A percentile compares a stretch with the other conserved stretches of the same genome.
phyloP scores from a whole-genome alignment of 2,113 vertebrate species.

The Ciconia stormi region DNA sequence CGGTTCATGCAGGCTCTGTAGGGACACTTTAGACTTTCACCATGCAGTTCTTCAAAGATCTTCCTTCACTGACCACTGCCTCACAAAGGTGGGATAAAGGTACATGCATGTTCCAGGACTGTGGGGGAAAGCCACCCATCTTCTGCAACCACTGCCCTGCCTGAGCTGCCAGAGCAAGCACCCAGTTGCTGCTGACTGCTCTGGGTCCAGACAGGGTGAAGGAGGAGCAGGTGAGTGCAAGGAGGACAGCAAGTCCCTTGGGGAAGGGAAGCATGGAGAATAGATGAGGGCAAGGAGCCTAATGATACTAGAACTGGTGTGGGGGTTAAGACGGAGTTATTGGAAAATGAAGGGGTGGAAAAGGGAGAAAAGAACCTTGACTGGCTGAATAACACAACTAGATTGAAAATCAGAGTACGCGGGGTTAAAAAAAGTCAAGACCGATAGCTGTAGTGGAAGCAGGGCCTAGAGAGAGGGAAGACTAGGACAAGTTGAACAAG shows the following conservation, averaged over 20 bases:
- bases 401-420: not conserved
- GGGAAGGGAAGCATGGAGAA: not conserved
- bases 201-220: not conserved
- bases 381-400: not conserved
- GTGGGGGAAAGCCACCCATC: not conserved
- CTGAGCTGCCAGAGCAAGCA: not conserved
- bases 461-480: not conserved
- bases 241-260: not conserved
- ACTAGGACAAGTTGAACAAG: not conserved
- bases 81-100: not conserved
- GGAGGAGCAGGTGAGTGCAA: not conserved
- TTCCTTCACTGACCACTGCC: not conserved
- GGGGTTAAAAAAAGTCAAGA: not conserved
- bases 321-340: not conserved
- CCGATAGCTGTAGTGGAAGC: not conserved
- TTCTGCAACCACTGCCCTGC: not conserved
- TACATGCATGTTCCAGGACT: not conserved
- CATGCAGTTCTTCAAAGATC: not conserved
- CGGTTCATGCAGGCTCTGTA: not conserved
- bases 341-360: not conserved
- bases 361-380: not conserved
- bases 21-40: not conserved
- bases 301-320: not conserved
- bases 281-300: not conserved
- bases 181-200: accelerated